phyloP scores from a whole-genome alignment of 64 coral and sea anemone genomes.

The Pachyseris speciosa region DNA sequence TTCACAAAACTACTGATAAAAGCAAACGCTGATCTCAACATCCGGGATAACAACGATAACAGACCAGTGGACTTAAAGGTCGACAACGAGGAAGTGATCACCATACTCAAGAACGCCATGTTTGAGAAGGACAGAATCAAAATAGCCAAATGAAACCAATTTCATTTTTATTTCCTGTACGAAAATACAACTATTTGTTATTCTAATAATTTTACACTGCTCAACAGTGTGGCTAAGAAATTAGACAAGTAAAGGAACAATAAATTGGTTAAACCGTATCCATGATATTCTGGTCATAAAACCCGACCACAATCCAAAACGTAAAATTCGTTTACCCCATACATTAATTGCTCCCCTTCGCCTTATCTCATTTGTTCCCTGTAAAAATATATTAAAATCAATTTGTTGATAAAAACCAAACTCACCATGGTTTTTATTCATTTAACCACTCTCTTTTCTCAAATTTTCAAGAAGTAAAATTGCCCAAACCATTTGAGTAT shows the following conservation, averaged over 20 bases:
- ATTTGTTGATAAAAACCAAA: neutral
- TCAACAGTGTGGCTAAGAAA: too few species aligned
- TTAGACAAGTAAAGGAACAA: too few species aligned
- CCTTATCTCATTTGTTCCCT: neutral
- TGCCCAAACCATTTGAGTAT: too few species aligned
- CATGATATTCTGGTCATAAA: too few species aligned
- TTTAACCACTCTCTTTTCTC: too few species aligned
- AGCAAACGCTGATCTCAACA: conserved; percentile 34
- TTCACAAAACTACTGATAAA: conserved; percentile 25
- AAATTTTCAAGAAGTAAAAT: too few species aligned
- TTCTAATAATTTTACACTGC: neutral
- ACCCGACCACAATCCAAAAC: too few species aligned
- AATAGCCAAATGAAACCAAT: neutral
- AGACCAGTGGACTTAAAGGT: conserved; percentile 27
- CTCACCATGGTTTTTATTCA: neutral
- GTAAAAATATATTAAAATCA: neutral
- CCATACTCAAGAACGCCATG: conserved; percentile 23
- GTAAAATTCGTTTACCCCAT: too few species aligned
- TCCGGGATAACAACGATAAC: neutral
- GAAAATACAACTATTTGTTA: neutral
- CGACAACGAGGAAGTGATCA: conserved; percentile 6
- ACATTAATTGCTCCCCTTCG: neutral
- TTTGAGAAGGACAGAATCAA: conserved; percentile 26
- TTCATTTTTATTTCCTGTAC: neutral
- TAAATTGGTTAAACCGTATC: too few species aligned